Percentiles rank a stretch among this genome's conserved stretches.
Conservation (phyloP, 30 jellyfish, hydroid and myxozoan genomes). For the Rhopilema esculentum region DNA sequence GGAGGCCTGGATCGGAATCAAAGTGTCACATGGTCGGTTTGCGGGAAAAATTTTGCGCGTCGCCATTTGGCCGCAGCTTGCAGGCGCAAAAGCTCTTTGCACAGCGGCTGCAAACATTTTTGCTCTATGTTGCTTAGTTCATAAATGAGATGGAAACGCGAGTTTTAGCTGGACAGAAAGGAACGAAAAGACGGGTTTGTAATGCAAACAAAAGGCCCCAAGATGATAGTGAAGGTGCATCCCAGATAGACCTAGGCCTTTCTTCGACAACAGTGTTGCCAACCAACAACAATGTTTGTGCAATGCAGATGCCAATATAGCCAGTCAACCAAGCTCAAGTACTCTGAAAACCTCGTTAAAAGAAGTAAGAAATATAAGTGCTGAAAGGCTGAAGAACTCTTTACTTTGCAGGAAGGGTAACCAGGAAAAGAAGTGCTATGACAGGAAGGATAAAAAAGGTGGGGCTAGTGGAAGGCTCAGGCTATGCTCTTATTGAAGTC, state of each 20-base stretch:
- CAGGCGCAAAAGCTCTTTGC: too few relatives aligned
- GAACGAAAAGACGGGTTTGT: not conserved
- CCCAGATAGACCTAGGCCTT: slow-evolving; percentile 2
- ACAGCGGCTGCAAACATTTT: too few relatives aligned
- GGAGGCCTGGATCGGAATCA: too few relatives aligned
- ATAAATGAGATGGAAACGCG: not conserved
- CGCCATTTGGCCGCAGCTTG: too few relatives aligned
- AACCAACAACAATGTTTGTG: not conserved
- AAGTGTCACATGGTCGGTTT: too few relatives aligned
- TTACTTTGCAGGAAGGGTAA: slow-evolving; percentile 25
- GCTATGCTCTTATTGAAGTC: slow-evolving; percentile 16
- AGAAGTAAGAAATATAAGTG: not conserved
- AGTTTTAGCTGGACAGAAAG: not conserved
- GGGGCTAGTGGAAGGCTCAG: not conserved
- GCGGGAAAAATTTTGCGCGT: too few relatives aligned
- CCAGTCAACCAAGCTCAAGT: not conserved
- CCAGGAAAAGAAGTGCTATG: slow-evolving; percentile 7
- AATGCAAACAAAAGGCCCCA: not conserved
- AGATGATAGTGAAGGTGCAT: not conserved
- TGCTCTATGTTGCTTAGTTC: too few relatives aligned
- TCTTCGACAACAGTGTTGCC: not conserved
- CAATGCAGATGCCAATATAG: not conserved
- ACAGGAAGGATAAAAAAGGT: not conserved
- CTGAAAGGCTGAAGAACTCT: too few relatives aligned
- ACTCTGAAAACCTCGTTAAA: not conserved